Percentiles rank a stretch among this genome's conserved stretches.
Conservation (phyloP, 2,797 vertebrate species). For the Notolabrus celidotus region DNA sequence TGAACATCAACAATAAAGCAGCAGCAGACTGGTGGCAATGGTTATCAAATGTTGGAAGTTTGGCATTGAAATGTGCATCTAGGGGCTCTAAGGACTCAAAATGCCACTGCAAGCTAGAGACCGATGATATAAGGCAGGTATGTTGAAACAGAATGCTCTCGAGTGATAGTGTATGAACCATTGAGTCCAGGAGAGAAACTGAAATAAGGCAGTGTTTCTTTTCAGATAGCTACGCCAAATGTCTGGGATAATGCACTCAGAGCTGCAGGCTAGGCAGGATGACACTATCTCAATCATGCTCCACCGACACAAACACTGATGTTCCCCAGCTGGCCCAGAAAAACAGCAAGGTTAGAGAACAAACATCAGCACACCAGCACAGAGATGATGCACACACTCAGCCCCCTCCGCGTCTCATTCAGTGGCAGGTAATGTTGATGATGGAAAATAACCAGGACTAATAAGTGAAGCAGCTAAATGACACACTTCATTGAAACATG, state of each 20-base stretch:
- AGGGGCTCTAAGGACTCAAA: slow-evolving; percentile 34
- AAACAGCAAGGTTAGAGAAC: slow-evolving; percentile 63
- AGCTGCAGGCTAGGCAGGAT: slow-evolving; percentile 64
- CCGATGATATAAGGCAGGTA: slow-evolving; percentile 48
- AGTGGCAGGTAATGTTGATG: slow-evolving; percentile 54
- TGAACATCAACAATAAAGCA: neutral
- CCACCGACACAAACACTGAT: slow-evolving; percentile 78
- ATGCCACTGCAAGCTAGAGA: slow-evolving; percentile 33
- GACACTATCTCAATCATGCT: slow-evolving; percentile 81
- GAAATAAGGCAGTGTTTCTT: slow-evolving; percentile 64
- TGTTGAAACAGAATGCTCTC: slow-evolving; percentile 47
- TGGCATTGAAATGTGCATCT: neutral
- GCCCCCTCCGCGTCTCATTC: slow-evolving; percentile 30
- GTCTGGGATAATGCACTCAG: slow-evolving; percentile 76
- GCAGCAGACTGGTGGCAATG: neutral
- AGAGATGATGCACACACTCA: slow-evolving; percentile 43
- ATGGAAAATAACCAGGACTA: slow-evolving; percentile 48
- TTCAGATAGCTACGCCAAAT: slow-evolving; percentile 64
- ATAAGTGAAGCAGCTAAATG: slow-evolving; percentile 64
- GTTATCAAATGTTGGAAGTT: too few species aligned
- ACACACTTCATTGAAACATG: slow-evolving; percentile 47
- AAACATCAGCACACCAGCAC: slow-evolving; percentile 2
- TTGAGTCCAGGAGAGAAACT: slow-evolving; percentile 38
- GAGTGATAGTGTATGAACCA: slow-evolving; percentile 49
- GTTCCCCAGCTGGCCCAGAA: slow-evolving; percentile 76